Evolutionary conservation across 2,888 invertebrate species (phyloP), one percentile per base, ranked within the genome.

Genomic region (Stomorhina lunata): DNA sequence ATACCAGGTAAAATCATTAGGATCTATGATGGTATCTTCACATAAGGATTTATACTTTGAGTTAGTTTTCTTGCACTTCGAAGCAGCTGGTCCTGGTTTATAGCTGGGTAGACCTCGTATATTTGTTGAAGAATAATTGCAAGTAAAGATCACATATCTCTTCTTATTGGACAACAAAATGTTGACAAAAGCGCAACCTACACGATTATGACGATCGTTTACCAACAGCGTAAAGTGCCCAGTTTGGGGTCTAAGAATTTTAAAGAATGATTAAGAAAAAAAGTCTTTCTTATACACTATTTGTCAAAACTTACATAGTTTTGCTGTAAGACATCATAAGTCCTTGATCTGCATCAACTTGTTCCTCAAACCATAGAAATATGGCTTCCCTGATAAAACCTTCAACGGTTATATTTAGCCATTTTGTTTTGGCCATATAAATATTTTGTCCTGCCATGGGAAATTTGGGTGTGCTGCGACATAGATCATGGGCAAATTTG

Each of bases 101-200:
- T 85, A 85, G 34, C 72, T 75, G 0, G 84, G 82, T 9, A 65
- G 15, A 0, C 40, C 63, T 1, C 50, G 59, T 63, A 85, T 76
- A 66, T 85, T 85, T n/a, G 72, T 79, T 32, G 84, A 85, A 2
- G 84, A 65, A 48, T 85, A 85, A 25, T 85, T 81, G 40, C 84
- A 85, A 17, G 84, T 85, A 22, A 85, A 83, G 6, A 85, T 81
- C 0, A 84, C 71, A 7, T 65, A 37, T 3, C 75, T 72, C 9
- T 61, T 66, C 9, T 3, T 4, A 2, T n/a, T 34, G 2, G 34
- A 53, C n/a, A 59, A 12, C 0, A 68, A 4, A 22, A 37, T 40
- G 29, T 83, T 79, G 4, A 84, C 53, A 53, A 82, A 57, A 5
- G 84, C 84, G 45, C 81, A 84, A 4, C 84, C 84, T 27, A 85